Conservation (phyloP, 2,797 vertebrate genomes). For the Chrysocyon brachyurus region DNA sequence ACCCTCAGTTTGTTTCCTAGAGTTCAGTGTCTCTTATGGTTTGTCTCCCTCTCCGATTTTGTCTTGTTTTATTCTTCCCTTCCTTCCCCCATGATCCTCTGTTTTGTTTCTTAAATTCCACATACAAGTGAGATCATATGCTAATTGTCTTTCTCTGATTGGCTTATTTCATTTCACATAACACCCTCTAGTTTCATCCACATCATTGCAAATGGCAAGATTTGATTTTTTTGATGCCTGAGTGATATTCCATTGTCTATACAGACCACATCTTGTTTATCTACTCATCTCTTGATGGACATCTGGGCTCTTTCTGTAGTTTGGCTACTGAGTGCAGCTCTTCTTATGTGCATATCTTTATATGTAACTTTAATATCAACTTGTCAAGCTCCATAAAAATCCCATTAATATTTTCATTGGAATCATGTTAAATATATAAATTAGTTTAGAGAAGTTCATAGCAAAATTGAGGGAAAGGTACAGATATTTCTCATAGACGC, state of each 20-base stretch:
- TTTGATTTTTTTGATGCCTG: not conserved
- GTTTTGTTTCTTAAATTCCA: not conserved
- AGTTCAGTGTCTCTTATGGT: not conserved
- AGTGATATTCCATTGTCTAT: not conserved
- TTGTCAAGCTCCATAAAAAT: not conserved
- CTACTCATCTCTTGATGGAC: not conserved
- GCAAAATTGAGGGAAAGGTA: not conserved
- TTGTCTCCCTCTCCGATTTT: not conserved
- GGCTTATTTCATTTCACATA: not conserved
- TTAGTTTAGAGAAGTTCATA: not conserved
- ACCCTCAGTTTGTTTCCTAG: not conserved
- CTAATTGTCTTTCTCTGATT: not conserved
- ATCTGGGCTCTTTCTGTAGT: not conserved
- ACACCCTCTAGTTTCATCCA: not conserved
- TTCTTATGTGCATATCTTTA: not conserved
- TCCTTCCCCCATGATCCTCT: too few relatives aligned
- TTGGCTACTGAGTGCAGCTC: too few relatives aligned
- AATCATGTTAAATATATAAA: not conserved
- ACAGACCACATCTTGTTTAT: not conserved
- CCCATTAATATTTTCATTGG: not conserved
- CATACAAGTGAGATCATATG: not conserved
- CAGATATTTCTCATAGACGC: too few relatives aligned
- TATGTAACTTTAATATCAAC: not conserved
- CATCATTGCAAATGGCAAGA: not conserved
- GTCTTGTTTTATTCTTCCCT: not conserved